Evolutionary conservation across 2,888 invertebrate species (phyloP), one percentile per base, ranked within the genome.

Genomic region (Aelia acuminata): DNA sequence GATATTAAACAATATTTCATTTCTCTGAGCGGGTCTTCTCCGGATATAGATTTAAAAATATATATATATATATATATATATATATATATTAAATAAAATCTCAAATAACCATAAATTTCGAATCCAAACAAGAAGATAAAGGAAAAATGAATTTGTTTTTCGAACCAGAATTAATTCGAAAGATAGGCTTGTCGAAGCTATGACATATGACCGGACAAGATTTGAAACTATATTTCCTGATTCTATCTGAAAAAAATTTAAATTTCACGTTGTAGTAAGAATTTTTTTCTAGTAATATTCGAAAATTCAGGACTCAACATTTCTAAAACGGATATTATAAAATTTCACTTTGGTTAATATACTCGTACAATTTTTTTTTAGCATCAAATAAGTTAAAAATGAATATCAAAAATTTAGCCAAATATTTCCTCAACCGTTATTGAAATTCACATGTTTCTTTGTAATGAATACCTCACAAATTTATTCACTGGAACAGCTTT

Each of bases 111-210:
- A 70, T 35, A 57, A 35, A 70, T 70, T 70, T 20, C 4, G 35
- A 70, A 70, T 22, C 63, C 35, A 70, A 70, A 70, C 63, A 70
- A 70, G 63, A 70, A 70, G 8, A 35, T 4, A 63, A 63, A 63
- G 31, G 31, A 70, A 70, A 35, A 70, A 26, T 70, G 63, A 70
- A 35, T 35, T 70, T 70, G 63, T 35, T 70, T 70, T 70, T 70
- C 35, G 31, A 70, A 18, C 35, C 35, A 20, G 63, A 35, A 70
- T 70, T 70, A 70, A 70, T 70, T 70, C 18, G 35, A 31, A 0
- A 15, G 31, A 70, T 70, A 70, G 35, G 7, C 63, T 35, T 70
- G 63, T 70, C 63, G 4, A 70, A 70, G 31, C 18, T 13, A 35
- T 70, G 63, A 70, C 31, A 70, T 70, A 70, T 31, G 63, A 70